phyloP scores from a whole-genome alignment of 2,888 invertebrate genomes.

The Minunthozetes semirufus region DNA sequence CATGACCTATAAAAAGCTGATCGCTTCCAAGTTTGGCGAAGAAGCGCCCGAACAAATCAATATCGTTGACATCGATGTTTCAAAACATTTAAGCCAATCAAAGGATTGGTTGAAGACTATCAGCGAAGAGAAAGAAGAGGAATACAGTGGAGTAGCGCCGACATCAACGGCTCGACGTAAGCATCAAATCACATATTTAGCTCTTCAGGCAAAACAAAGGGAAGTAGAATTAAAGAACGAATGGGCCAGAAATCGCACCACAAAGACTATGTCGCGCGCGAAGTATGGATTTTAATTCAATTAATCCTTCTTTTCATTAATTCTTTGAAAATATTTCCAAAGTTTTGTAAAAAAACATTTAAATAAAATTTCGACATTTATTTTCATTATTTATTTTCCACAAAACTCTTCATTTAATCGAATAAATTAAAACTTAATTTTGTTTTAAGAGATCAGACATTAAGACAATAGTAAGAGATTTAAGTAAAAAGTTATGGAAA shows the following conservation, averaged over 20 bases:
- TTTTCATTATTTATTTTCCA: no score
- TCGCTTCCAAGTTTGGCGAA: conserved; percentile 38
- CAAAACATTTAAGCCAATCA: conserved; percentile 39
- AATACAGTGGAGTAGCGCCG: conserved; percentile 48
- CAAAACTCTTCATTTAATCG: no score
- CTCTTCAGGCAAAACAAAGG: conserved; percentile 85
- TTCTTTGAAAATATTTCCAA: background rate
- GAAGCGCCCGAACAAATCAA: conserved; percentile 37
- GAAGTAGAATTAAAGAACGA: conserved; percentile 87
- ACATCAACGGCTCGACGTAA: conserved; percentile 63
- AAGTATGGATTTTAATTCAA: conserved; percentile 80
- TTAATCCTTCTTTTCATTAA: background rate
- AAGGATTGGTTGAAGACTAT: conserved; percentile 40
- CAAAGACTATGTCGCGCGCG: conserved; percentile 78
- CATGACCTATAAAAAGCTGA: conserved; percentile 31
- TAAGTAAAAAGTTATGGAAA: no score
- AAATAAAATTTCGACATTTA: no score
- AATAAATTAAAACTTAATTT: no score
- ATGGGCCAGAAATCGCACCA: conserved; percentile 81
- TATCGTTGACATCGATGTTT: conserved; percentile 41
- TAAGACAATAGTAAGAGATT: no score
- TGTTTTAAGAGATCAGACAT: no score
- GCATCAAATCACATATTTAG: conserved; percentile 93
- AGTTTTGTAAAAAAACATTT: background rate
- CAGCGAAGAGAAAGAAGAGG: conserved; percentile 37